Evolutionary conservation across 1,140 invertebrate genomes (phyloP), one percentile per base, ranked within the genome.

Genomic region (Drosophila truncata): DNA sequence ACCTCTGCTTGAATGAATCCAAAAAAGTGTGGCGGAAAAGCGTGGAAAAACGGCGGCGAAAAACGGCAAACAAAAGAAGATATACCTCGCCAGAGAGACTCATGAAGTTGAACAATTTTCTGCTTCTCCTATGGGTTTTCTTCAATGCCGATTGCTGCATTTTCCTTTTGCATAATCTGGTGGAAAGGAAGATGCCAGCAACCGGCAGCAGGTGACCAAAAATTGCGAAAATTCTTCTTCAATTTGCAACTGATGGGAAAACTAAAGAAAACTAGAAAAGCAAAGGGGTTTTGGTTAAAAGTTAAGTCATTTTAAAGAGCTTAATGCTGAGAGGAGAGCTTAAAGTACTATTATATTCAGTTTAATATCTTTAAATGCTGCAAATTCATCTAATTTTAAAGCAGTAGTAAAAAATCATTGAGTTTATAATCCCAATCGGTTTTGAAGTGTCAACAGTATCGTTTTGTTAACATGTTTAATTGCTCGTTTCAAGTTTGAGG

Each of bases 81-180:
- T 33, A 33, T 13, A 39, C 23, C 58, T 23, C 29, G 7, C 18
- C 25, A 35, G 55, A 29, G 27, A 29, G 27, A 76, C 47, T 37
- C 50, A 39, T 57, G 42, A 27, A 59, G 55, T 76, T 70, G 46
- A 66, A 64, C 46, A 44, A 27, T 74, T 71, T 76, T 57, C 33
- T 14, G 44, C 39, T 44, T 27, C 37, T 27, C 31, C 42, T 47
- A 16, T 46, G 77, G 39, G 55, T 71, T 62, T 54, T 31, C 39
- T 35, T 47, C 29, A 35, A 59, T 41, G 69, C 52, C 79, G 65
- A 72, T 82, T 82, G 78, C 79, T 71, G 78, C 60, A 81, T 81
- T 81, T 81, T 70, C 47, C 25, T 78, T 72, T 82, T 82, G 81
- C 80, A 84, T 83, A 86, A 85, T 80, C 65, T 37, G 46, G 13